Conservation (phyloP, 2,113 vertebrate genomes). For the Psammodynastes pulverulentus region DNA sequence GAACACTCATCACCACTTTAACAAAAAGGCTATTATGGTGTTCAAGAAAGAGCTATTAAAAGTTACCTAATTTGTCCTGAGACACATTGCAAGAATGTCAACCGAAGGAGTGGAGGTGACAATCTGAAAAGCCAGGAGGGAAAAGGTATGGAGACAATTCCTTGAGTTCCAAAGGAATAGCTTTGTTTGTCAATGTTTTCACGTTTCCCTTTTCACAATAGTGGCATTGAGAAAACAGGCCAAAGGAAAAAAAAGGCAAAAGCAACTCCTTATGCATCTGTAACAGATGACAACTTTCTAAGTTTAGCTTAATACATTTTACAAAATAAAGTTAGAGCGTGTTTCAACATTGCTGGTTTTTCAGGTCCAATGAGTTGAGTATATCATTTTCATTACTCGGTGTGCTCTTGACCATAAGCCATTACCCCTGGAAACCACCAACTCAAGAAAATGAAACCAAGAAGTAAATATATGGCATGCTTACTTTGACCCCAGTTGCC, state of each 20-base stretch:
- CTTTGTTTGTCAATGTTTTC: slow-evolving; percentile 67
- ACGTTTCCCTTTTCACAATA: slow-evolving; percentile 68
- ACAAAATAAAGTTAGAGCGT: slow-evolving; percentile 21
- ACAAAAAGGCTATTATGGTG: slow-evolving; percentile 41
- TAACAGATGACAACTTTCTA: slow-evolving; percentile 49
- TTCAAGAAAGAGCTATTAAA: slow-evolving; percentile 43
- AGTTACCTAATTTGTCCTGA: slow-evolving; percentile 65
- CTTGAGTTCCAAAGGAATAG: slow-evolving; percentile 49
- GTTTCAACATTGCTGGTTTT: slow-evolving; percentile 38
- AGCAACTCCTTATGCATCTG: slow-evolving; percentile 59
- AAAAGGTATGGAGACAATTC: slow-evolving; percentile 53
- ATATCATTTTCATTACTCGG: slow-evolving; percentile 65
- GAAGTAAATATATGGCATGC: slow-evolving; percentile 34
- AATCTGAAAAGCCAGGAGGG: slow-evolving; percentile 48
- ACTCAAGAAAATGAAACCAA: slow-evolving; percentile 72
- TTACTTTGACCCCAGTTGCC: background rate
- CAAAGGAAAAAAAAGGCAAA: slow-evolving; percentile 28
- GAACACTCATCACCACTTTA: slow-evolving; percentile 11
- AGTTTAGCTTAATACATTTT: slow-evolving; percentile 29
- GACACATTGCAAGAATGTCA: slow-evolving; percentile 58
- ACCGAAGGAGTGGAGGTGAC: background rate
- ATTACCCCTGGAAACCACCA: slow-evolving; percentile 64
- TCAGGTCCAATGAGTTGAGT: slow-evolving; percentile 53
- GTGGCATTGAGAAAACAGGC: slow-evolving; percentile 48
- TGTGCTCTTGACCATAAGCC: slow-evolving; percentile 70